Conservation (phyloP, 1,140 invertebrate species). For the Calliphora vicina region DNA sequence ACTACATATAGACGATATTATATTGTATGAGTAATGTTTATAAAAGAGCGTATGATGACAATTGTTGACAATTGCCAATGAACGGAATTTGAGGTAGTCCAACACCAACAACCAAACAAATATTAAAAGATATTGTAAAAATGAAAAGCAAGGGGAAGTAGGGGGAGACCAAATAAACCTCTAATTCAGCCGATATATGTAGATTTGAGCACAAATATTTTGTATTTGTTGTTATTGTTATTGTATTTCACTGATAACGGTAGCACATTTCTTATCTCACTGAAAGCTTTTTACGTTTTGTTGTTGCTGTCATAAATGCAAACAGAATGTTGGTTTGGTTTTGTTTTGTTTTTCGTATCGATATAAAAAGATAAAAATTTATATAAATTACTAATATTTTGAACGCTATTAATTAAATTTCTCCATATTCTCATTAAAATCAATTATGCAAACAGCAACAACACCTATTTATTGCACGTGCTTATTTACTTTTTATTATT, state of each 20-base stretch:
- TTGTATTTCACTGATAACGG: not conserved
- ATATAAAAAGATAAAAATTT: not conserved
- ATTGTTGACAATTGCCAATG: not conserved
- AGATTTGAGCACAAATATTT: not conserved
- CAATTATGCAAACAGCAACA: not conserved
- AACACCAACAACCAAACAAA: not conserved
- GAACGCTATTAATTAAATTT: too few relatives aligned
- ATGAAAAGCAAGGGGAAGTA: not conserved
- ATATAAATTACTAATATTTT: not conserved
- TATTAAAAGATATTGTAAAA: not conserved
- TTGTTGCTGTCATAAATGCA: not conserved
- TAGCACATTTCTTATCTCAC: not conserved
- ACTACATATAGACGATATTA: not conserved
- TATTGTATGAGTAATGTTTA: conserved; percentile 14
- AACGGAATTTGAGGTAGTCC: not conserved
- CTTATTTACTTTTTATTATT: not conserved
- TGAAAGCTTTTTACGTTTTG: not conserved
- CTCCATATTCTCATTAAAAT: not conserved
- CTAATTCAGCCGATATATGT: not conserved
- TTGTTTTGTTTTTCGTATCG: not conserved
- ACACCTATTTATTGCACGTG: not conserved
- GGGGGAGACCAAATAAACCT: not conserved
- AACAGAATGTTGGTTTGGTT: not conserved
- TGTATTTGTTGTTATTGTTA: not conserved
- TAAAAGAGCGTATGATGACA: conserved; percentile 2